Evolutionary conservation across 2,888 invertebrate species (phyloP).

Genomic region (Netelia melanura): DNA sequence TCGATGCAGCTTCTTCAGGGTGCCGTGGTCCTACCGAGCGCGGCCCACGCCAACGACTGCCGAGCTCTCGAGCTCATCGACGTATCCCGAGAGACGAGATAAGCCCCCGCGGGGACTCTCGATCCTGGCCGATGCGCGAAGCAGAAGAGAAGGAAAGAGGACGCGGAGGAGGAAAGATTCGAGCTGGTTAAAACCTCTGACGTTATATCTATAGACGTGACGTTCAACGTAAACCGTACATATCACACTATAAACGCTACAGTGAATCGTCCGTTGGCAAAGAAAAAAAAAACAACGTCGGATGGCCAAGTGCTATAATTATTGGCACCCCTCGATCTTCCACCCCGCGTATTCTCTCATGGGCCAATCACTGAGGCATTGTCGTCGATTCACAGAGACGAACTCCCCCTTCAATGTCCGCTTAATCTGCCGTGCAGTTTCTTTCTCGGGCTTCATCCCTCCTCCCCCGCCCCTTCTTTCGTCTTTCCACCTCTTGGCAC

Average conservation of each 20-base stretch:
- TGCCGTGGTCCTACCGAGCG: slow-evolving; percentile 83
- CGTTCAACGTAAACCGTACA: not conserved
- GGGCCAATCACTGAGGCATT: slow-evolving; percentile 58
- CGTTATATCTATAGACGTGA: not conserved
- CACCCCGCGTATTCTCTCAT: slow-evolving; percentile 36
- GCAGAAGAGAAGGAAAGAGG: not conserved
- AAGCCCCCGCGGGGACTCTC: slow-evolving; percentile 71
- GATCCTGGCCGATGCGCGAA: slow-evolving; percentile 40
- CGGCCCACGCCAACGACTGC: slow-evolving; percentile 82
- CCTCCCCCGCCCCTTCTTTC: slow-evolving; percentile 53
- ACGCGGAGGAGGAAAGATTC: not conserved
- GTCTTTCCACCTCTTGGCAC: slow-evolving; percentile 71
- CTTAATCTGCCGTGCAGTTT: slow-evolving; percentile 44
- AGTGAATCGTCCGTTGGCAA: not conserved
- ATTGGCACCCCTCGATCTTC: slow-evolving; percentile 47
- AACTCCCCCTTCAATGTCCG: slow-evolving; percentile 12
- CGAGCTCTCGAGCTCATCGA: slow-evolving; percentile 78
- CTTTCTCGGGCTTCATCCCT: not conserved
- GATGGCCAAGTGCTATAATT: slow-evolving; percentile 1
- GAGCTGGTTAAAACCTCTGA: not conserved
- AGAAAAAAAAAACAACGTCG: not conserved
- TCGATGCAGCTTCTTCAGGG: slow-evolving; percentile 83
- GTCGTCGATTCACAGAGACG: slow-evolving; percentile 40
- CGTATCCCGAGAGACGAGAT: slow-evolving; percentile 78
- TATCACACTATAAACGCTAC: slow-evolving; percentile 15